These are phyloP conservation scores for Chymomyza caudatula DNA, from an alignment of 2,888 invertebrate species.

Conservation along the genomic window DNA sequence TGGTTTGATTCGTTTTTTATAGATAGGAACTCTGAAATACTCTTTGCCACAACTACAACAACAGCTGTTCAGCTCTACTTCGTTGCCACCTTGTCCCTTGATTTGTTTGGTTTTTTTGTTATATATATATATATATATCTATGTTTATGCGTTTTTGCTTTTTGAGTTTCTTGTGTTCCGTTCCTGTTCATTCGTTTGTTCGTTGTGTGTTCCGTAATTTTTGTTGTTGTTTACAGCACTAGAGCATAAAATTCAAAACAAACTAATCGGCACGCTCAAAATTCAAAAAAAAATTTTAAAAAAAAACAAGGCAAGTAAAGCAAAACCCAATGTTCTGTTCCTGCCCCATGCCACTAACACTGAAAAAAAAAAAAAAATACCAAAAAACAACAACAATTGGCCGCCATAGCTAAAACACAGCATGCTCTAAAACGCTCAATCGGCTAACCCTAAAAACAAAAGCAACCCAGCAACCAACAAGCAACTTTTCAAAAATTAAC, in stretches of 20 bases:
- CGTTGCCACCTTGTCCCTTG: neutral
- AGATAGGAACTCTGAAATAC: neutral
- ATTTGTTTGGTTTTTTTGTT: neutral
- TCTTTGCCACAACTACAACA: neutral
- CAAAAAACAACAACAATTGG: too few relatives aligned
- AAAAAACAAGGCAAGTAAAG: constrained; percentile 3
- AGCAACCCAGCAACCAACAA: neutral
- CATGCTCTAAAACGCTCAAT: constrained; percentile 13
- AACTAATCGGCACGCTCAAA: constrained; percentile 53
- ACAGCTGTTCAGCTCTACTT: neutral
- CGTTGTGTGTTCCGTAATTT: neutral
- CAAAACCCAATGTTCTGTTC: constrained; percentile 1
- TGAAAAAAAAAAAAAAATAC: constrained; percentile 7
- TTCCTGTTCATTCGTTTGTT: constrained; percentile 4
- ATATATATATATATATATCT: neutral
- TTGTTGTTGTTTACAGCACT: constrained; percentile 33
- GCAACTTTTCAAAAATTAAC: neutral
- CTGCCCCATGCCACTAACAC: neutral
- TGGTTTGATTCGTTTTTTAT: neutral
- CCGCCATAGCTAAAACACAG: constrained; percentile 9
- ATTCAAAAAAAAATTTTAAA: constrained; percentile 13
- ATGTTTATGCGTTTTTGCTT: neutral
- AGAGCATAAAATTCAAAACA: constrained; percentile 13
- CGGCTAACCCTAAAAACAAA: neutral
- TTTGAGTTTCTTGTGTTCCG: constrained; percentile 2